Conservation (phyloP, 2,113 vertebrate species). For the Hippocampus zosterae region DNA sequence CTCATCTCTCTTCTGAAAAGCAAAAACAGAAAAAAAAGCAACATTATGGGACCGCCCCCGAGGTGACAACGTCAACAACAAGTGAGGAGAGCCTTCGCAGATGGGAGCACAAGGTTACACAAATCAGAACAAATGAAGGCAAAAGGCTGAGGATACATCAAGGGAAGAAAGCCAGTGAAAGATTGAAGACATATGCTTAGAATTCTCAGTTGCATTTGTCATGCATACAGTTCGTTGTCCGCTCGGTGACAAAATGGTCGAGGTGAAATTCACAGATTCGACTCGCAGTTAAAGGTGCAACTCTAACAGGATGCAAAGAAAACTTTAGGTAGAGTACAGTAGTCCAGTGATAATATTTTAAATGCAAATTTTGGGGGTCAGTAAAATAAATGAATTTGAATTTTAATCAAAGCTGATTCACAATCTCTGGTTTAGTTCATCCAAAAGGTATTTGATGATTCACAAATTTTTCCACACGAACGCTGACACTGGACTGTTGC, state of each 20-base stretch:
- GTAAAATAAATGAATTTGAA: background rate
- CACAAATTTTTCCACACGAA: no score
- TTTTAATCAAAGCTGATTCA: background rate
- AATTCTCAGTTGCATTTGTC: constrained; percentile 14
- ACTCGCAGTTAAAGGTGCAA: background rate
- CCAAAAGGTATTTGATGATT: no score
- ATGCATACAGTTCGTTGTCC: background rate
- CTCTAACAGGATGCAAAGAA: background rate
- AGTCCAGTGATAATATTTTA: background rate
- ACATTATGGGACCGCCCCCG: no score
- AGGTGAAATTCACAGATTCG: constrained; percentile 8
- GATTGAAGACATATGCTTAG: background rate
- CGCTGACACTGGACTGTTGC: no score
- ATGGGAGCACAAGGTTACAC: background rate
- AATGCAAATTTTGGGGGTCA: background rate
- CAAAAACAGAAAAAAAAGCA: no score
- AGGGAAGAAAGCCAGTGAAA: background rate
- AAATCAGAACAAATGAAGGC: background rate
- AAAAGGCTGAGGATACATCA: background rate
- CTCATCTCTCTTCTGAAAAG: no score
- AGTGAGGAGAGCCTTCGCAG: background rate
- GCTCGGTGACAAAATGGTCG: background rate
- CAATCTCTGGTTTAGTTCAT: no score
- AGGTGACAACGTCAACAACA: background rate
- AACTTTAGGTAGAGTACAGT: background rate